Conservation (phyloP, 35 echinoderm and acorn worm genomes). For the Holothuria glaberrima region DNA sequence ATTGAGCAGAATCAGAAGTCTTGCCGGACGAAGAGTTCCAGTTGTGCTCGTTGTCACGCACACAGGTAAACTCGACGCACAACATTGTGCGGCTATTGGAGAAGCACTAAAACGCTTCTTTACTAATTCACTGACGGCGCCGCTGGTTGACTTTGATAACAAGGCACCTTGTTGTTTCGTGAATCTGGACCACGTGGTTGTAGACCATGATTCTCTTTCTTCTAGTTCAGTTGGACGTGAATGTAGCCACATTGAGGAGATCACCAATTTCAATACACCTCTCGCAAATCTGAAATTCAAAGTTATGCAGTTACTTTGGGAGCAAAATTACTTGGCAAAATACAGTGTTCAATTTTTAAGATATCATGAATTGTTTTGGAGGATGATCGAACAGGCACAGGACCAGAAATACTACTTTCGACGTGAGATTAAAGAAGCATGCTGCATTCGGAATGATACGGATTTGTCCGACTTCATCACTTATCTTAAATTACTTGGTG, state of each 20-base stretch:
- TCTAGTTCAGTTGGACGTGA: too few relatives aligned
- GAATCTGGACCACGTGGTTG: neutral
- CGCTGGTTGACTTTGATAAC: neutral
- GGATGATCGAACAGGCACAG: neutral
- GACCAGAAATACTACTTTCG: neutral
- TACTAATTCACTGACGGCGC: too few relatives aligned
- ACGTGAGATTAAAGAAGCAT: slow-evolving; percentile 20
- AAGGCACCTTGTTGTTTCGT: neutral
- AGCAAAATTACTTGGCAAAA: neutral
- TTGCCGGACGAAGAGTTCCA: slow-evolving; percentile 23
- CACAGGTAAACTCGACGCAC: neutral
- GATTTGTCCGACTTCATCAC: neutral
- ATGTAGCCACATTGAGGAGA: too few relatives aligned
- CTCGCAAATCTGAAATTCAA: neutral
- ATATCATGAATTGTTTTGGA: slow-evolving; percentile 39
- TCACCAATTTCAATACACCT: too few relatives aligned
- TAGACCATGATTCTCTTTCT: too few relatives aligned
- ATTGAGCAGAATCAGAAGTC: slow-evolving; percentile 30
- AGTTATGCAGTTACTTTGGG: neutral
- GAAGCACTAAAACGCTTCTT: too few relatives aligned
- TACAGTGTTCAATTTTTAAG: neutral
- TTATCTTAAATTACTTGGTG: neutral
- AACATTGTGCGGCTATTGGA: too few relatives aligned
- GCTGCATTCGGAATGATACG: neutral
- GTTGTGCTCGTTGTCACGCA: neutral